These are phyloP conservation scores for Stenodera caucasica DNA, from an alignment of 2,888 invertebrate species.

Conservation along the genomic window DNA sequence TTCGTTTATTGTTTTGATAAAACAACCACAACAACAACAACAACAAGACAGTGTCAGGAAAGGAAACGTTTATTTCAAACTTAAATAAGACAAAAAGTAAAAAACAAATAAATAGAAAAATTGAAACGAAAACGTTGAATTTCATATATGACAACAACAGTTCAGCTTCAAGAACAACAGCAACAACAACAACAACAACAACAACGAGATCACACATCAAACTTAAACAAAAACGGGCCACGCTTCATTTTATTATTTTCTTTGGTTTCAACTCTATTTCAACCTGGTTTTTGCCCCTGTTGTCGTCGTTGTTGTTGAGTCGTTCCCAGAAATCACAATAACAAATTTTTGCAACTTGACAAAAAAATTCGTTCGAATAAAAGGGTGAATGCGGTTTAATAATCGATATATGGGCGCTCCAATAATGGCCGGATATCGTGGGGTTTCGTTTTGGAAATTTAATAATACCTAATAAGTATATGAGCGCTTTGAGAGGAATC, in stretches of 20 bases:
- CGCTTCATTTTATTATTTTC: conserved; percentile 13
- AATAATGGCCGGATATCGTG: too few species aligned
- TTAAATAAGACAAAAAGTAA: not conserved
- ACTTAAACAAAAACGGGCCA: conserved; percentile 26
- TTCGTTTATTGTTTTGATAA: not conserved
- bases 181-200: conserved; percentile 23
- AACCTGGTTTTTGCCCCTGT: conserved; percentile 1
- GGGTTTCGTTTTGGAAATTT: not conserved
- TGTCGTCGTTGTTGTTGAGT: not conserved
- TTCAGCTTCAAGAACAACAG: conserved; percentile 17
- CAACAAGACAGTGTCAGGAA: conserved; percentile 7
- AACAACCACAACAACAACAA: conserved; percentile 8
- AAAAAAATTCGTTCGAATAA: not conserved
- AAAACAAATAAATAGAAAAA: conserved; percentile 12
- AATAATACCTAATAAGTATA: not conserved
- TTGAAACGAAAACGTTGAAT: conserved; percentile 42
- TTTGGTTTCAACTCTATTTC: conserved; percentile 9
- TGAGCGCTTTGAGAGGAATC: not conserved
- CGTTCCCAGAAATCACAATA: conserved; percentile 8
- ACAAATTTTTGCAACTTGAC: not conserved
- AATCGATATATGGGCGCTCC: too few species aligned
- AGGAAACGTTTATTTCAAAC: not conserved
- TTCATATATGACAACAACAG: conserved; percentile 33
- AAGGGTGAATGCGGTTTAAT: too few species aligned
- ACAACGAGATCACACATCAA: conserved; percentile 37